A percentile compares a stretch with the other conserved stretches of the same genome.
phyloP scores from a whole-genome alignment of 2,113 vertebrate species.

The Thalassoma bifasciatum region DNA sequence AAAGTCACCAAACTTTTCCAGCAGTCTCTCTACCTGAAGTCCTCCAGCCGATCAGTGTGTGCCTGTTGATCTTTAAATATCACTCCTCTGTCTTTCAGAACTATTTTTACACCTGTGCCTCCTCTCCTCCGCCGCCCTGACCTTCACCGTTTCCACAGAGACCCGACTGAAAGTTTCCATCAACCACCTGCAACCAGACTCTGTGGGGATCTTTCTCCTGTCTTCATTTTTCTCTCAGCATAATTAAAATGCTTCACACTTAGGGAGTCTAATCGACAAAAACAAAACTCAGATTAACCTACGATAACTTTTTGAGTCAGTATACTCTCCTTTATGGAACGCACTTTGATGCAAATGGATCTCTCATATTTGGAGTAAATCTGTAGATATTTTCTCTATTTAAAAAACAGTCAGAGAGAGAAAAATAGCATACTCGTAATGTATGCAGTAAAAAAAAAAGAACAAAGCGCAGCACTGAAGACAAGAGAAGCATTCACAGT shows the following conservation, averaged over 20 bases:
- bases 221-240: background rate
- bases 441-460: background rate
- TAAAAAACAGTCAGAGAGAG: slow-evolving; percentile 6
- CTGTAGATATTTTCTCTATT: background rate
- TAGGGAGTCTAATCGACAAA: background rate
- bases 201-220: background rate
- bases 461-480: slow-evolving; percentile 12
- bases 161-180: too few relatives aligned
- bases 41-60: background rate
- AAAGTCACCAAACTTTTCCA: background rate
- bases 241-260: background rate
- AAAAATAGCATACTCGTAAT: background rate
- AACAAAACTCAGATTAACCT: background rate
- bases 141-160: too few relatives aligned
- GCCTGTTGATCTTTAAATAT: background rate
- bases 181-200: background rate
- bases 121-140: background rate
- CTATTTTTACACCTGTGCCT: background rate
- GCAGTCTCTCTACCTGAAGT: background rate
- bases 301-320: background rate
- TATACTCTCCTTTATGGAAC: slow-evolving; percentile 1
- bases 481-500: slow-evolving; percentile 12
- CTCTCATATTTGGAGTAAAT: background rate
- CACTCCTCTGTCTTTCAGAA: background rate
- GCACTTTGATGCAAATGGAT: background rate